Percentiles rank a stretch among this genome's conserved stretches.
These are phyloP conservation scores for Cataglyphis cursor DNA, from an alignment of 2,888 invertebrate genomes.

Conservation along the genomic window DNA sequence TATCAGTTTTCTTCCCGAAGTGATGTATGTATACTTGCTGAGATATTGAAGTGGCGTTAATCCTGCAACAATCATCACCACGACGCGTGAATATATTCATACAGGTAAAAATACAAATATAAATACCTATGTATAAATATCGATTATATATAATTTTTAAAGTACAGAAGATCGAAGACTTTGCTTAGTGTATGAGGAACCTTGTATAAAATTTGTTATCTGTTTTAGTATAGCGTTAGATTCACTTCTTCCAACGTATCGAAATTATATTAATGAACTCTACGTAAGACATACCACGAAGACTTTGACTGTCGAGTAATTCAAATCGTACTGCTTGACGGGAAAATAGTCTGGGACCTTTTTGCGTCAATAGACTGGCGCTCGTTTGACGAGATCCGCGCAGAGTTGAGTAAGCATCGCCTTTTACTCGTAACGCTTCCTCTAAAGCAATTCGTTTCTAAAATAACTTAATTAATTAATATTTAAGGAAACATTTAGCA, in stretches of 20 bases:
- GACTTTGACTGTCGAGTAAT: slow-evolving; percentile 90
- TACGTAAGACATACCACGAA: slow-evolving; percentile 85
- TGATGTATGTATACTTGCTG: slow-evolving; percentile 88
- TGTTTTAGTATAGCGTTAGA: slow-evolving; percentile 1
- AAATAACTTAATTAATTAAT: slow-evolving; percentile 52
- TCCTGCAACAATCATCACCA: slow-evolving; percentile 86
- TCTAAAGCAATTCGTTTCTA: slow-evolving; percentile 90
- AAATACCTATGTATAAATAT: neutral
- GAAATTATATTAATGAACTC: slow-evolving; percentile 12
- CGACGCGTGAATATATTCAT: neutral
- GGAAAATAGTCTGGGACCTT: slow-evolving; percentile 92
- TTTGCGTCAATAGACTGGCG: slow-evolving; percentile 55
- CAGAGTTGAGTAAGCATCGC: slow-evolving; percentile 84
- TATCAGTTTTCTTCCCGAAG: slow-evolving; percentile 80
- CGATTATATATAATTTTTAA: neutral
- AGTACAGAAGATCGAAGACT: neutral
- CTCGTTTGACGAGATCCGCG: slow-evolving; percentile 74
- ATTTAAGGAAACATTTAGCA: neutral
- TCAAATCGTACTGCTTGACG: slow-evolving; percentile 92
- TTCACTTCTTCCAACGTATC: neutral
- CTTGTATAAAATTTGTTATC: neutral
- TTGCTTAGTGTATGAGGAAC: neutral
- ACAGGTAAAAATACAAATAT: neutral
- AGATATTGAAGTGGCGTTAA: slow-evolving; percentile 92
- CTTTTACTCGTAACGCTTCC: slow-evolving; percentile 90